phyloP scores from a whole-genome alignment of 2,797 vertebrate species.

The Botia kubotai region DNA sequence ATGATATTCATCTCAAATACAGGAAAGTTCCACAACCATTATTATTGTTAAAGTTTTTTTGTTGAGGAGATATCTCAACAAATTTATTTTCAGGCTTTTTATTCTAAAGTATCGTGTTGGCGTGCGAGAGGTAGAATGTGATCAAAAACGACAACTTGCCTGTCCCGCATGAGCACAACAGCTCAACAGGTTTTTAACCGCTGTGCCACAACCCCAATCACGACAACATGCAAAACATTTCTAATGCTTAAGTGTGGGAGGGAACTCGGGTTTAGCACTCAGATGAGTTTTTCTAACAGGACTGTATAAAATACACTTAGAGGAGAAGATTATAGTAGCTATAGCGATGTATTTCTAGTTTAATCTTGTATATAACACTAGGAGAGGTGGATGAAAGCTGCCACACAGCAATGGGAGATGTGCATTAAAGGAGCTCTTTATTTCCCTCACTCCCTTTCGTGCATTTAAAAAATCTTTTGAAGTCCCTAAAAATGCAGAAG shows the following conservation, averaged over 20 bases:
- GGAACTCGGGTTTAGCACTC: constrained; percentile 24
- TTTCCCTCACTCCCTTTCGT: not conserved
- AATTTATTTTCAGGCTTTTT: too few relatives aligned
- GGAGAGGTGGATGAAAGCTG: constrained; percentile 5
- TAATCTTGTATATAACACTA: constrained; percentile 26
- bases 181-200: not conserved
- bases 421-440: constrained; percentile 12
- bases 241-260: not conserved
- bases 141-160: too few relatives aligned
- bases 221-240: not conserved
- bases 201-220: constrained; percentile 8
- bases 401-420: constrained; percentile 9
- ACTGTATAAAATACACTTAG: constrained; percentile 26
- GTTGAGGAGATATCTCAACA: too few relatives aligned
- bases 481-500: constrained; percentile 3
- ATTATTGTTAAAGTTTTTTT: too few relatives aligned
- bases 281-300: constrained; percentile 10
- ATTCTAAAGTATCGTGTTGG: not conserved
- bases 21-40: too few relatives aligned
- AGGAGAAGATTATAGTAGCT: constrained; percentile 26
- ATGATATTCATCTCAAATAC: too few relatives aligned
- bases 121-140: not conserved
- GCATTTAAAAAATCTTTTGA: constrained; percentile 6
- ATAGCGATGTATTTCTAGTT: constrained; percentile 28
- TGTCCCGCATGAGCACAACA: not conserved